Conservation (phyloP, 2,113 vertebrate genomes). For the Rhodinocichla rosea region DNA sequence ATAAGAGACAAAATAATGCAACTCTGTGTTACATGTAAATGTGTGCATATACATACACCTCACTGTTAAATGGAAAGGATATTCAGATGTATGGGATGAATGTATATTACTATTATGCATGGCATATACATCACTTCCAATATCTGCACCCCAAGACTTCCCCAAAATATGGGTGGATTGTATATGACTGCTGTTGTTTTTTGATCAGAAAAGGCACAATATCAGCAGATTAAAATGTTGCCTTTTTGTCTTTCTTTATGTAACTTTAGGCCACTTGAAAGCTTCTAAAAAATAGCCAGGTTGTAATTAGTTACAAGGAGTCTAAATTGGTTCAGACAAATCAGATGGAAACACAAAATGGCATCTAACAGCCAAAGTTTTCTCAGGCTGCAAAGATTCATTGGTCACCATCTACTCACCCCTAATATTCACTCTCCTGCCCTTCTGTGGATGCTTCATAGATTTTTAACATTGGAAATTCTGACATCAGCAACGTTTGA, state of each 20-base stretch:
- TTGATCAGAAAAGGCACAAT: not conserved
- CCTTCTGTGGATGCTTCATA: not conserved
- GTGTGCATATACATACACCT: not conserved
- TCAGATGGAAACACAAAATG: not conserved
- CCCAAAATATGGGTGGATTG: not conserved
- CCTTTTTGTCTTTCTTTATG: not conserved
- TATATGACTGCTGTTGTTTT: not conserved
- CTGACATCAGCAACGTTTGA: not conserved
- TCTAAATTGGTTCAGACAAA: not conserved
- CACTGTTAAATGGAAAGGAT: not conserved
- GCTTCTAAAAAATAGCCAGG: not conserved
- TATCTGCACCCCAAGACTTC: not conserved
- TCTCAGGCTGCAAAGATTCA: not conserved
- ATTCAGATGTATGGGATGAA: not conserved
- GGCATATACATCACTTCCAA: not conserved
- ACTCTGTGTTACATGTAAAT: not conserved
- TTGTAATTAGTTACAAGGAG: not conserved
- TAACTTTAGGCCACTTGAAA: not conserved
- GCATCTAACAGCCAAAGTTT: not conserved
- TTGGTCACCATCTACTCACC: not conserved
- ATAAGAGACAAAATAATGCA: conserved; percentile 51
- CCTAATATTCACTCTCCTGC: not conserved
- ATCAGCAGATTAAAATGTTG: not conserved
- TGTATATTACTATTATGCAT: not conserved
- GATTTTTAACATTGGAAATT: not conserved